Evolutionary conservation across 1,140 invertebrate genomes (phyloP), one percentile per base, ranked within the genome.

Genomic region (Macrostomum lignano): DNA sequence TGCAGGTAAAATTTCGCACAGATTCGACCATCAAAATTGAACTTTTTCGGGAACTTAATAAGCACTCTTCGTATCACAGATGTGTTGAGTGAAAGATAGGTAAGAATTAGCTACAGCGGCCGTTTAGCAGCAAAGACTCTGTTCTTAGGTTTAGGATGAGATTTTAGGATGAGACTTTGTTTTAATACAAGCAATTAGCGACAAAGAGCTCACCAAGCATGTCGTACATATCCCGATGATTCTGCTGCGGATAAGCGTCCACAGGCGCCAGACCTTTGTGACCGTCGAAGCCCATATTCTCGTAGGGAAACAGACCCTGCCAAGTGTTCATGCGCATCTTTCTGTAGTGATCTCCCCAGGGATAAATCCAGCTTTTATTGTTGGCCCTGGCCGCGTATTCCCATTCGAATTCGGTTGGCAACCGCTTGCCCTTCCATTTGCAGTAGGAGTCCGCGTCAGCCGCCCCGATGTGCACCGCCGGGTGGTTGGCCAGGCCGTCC

Each of bases 371-470:
- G 15, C 49, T 39, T 3, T 42, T 36, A 1, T 40, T 25, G 14
- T 44, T 42, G n/a, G 44, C 47, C 31, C 53, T 40, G 3, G 49
- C 46, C 2, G 55, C 55, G 26, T 36, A 49, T 37, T 58, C 55
- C 55, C 54, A 58, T 38, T 57, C 54, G 1, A 42, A 40, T 34
- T 58, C 55, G 0, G 45, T 43, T 1, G 52, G 52, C 13, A 58
- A 40, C 13, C 54, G 40, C 38, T 56, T 55, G 2, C 46, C 47
- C 7, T 40, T 40, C 41, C 44, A 49, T 25, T 40, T 25, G 40
- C 55, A 58, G 38, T 44, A 57, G 0, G 42, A 39, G 17, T 43
- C 39, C 19, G 54, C 55, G 31, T 58, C 55, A n/a, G 45, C 17
- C 29, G 44, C 46, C 33, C 45, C 51, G 6, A 57, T 42, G 38